Conservation (phyloP, 2,113 vertebrate species). For the Lepus europaeus region DNA sequence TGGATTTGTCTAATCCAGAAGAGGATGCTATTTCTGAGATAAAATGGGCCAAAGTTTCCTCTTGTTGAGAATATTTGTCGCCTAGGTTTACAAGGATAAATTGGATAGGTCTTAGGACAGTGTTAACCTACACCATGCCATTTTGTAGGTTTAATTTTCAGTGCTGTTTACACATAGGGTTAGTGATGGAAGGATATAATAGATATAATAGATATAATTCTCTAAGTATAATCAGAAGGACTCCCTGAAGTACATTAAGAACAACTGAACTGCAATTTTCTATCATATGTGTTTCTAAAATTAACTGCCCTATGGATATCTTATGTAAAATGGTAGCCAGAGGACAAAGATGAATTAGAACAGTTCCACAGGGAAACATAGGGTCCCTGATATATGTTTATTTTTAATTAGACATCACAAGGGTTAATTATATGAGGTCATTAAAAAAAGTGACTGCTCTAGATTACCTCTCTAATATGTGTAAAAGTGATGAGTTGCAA, state of each 20-base stretch:
- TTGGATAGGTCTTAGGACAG: slow-evolving; percentile 24
- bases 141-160: slow-evolving; percentile 64
- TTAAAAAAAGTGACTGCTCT: slow-evolving; percentile 76
- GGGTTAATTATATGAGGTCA: slow-evolving; percentile 79
- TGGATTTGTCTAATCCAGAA: slow-evolving; percentile 56
- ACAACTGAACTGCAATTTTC: slow-evolving; percentile 70
- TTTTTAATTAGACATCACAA: slow-evolving; percentile 82
- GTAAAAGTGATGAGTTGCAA: slow-evolving; percentile 58
- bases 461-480: slow-evolving; percentile 70
- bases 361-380: slow-evolving; percentile 79
- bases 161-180: not conserved
- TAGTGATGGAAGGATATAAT: slow-evolving; percentile 48
- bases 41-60: not conserved
- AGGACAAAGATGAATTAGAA: slow-evolving; percentile 82
- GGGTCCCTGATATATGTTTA: slow-evolving; percentile 76
- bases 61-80: not conserved
- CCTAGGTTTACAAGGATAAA: slow-evolving; percentile 28
- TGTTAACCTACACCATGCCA: slow-evolving; percentile 5
- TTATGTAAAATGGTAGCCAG: slow-evolving; percentile 81
- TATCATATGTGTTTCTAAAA: slow-evolving; percentile 82
- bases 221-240: slow-evolving; percentile 41
- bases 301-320: slow-evolving; percentile 83
- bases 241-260: slow-evolving; percentile 66
- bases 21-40: not conserved
- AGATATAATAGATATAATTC: slow-evolving; percentile 36